Evolutionary conservation across 1,140 invertebrate species (phyloP).

Genomic region (Pseudomyrmex concolor): DNA sequence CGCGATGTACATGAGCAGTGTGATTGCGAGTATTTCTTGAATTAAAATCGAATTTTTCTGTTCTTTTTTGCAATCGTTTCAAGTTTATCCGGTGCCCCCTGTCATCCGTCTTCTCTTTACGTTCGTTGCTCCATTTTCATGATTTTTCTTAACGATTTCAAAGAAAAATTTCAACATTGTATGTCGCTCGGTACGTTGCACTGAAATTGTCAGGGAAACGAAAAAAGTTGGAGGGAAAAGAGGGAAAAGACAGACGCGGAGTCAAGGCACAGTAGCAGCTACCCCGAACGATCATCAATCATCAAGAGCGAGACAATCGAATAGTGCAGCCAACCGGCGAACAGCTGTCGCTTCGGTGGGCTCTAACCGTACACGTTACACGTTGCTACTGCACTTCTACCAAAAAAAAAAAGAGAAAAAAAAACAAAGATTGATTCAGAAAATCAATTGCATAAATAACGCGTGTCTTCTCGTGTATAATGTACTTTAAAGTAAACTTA

Average conservation of each 20-base stretch:
- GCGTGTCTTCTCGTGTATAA: background rate
- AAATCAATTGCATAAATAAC: slow-evolving; percentile 39
- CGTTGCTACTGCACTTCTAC: slow-evolving; percentile 71
- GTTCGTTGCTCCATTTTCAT: slow-evolving; percentile 33
- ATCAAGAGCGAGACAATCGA: slow-evolving; percentile 85
- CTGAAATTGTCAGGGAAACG: slow-evolving; percentile 69
- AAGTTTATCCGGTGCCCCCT: background rate
- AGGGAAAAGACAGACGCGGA: slow-evolving; percentile 73
- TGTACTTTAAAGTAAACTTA: background rate
- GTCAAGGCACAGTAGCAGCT: slow-evolving; percentile 74
- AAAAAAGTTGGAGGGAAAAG: slow-evolving; percentile 73
- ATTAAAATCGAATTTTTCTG: no score
- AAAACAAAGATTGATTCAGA: slow-evolving; percentile 5
- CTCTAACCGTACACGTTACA: slow-evolving; percentile 78
- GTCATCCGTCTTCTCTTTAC: slow-evolving; percentile 6
- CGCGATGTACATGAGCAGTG: background rate
- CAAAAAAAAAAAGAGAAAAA: slow-evolving; percentile 58
- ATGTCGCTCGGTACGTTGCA: slow-evolving; percentile 60
- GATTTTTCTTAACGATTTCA: slow-evolving; percentile 55
- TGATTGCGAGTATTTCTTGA: no score
- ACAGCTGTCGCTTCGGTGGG: slow-evolving; percentile 84
- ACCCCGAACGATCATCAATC: slow-evolving; percentile 85
- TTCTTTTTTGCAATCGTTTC: background rate
- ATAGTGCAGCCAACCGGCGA: slow-evolving; percentile 82
- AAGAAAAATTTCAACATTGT: slow-evolving; percentile 53